Percentiles rank a stretch among this genome's conserved stretches.
These are phyloP conservation scores for Camelus bactrianus DNA, from an alignment of 2,113 vertebrate genomes.

Conservation along the genomic window DNA sequence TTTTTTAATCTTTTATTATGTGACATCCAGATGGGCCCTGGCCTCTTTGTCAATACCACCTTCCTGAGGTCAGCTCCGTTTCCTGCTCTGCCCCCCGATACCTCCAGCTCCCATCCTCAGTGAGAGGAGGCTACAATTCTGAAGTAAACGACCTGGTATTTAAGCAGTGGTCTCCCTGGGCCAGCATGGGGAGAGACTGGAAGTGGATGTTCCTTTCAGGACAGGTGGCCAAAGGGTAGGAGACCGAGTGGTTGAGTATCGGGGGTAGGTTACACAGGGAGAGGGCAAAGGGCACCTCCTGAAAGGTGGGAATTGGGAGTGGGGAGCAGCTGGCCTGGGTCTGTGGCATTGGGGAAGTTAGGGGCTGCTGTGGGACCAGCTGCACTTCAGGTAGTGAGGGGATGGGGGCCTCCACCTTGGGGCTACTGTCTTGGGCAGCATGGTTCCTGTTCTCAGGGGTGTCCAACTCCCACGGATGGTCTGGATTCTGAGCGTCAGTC, in stretches of 20 bases:
- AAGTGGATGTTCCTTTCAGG: conserved; percentile 68
- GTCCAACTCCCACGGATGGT: conserved; percentile 15
- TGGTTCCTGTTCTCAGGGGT: background rate
- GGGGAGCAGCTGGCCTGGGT: conserved; percentile 30
- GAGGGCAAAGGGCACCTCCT: conserved; percentile 71
- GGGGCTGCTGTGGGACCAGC: background rate
- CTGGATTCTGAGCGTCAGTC: conserved; percentile 41
- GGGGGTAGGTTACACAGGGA: conserved; percentile 76
- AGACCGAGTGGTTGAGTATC: conserved; percentile 78
- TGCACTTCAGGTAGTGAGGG: background rate
- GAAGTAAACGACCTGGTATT: conserved; percentile 71
- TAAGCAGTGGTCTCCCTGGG: conserved; percentile 18
- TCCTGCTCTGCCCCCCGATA: background rate
- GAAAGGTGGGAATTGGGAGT: conserved; percentile 64
- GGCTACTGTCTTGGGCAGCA: background rate
- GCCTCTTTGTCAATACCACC: background rate
- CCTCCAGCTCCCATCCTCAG: background rate
- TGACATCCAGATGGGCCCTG: conserved; percentile 46
- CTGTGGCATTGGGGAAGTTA: background rate
- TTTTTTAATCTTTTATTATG: conserved; percentile 49
- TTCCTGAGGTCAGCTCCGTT: conserved; percentile 18
- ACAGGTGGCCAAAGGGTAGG: conserved; percentile 75
- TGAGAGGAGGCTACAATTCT: conserved; percentile 57
- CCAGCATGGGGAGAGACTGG: conserved; percentile 70
- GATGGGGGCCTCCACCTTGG: background rate